Conservation (phyloP, 2,113 vertebrate species). For the Pungitius pungitius region DNA sequence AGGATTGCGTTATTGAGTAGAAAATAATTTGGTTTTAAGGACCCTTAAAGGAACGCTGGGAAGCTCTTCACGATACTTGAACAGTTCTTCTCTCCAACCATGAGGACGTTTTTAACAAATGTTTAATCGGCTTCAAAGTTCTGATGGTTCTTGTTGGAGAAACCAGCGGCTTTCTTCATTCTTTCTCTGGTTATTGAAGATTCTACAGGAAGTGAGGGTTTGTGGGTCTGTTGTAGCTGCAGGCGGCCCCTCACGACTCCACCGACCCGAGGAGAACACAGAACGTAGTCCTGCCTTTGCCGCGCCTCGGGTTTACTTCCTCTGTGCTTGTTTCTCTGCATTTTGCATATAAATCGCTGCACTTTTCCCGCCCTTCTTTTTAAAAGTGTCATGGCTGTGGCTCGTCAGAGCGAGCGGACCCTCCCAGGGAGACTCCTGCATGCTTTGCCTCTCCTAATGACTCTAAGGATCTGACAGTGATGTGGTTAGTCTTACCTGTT, state of each 20-base stretch:
- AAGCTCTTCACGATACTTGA: conserved; percentile 14
- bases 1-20: conserved; percentile 20
- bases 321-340: conserved; percentile 24
- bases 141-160: conserved; percentile 15
- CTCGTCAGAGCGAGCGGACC: conserved; percentile 54
- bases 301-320: too few relatives aligned
- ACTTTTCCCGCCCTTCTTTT: not conserved
- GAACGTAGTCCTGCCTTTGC: too few relatives aligned
- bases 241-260: too few relatives aligned
- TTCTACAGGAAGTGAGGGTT: conserved; percentile 8
- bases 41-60: not conserved
- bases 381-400: too few relatives aligned
- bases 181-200: conserved; percentile 26
- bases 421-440: conserved; percentile 50
- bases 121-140: conserved; percentile 14
- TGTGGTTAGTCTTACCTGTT: conserved; percentile 39
- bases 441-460: conserved; percentile 46
- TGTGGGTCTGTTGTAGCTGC: too few relatives aligned
- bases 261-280: too few relatives aligned
- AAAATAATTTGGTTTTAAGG: conserved; percentile 10
- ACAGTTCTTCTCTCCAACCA: conserved; percentile 16
- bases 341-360: conserved; percentile 43
- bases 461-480: conserved; percentile 31
- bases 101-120: conserved; percentile 30
- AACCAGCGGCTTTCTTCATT: conserved; percentile 18